Conservation (phyloP, 2,113 vertebrate genomes). For the Cavia porcellus region DNA sequence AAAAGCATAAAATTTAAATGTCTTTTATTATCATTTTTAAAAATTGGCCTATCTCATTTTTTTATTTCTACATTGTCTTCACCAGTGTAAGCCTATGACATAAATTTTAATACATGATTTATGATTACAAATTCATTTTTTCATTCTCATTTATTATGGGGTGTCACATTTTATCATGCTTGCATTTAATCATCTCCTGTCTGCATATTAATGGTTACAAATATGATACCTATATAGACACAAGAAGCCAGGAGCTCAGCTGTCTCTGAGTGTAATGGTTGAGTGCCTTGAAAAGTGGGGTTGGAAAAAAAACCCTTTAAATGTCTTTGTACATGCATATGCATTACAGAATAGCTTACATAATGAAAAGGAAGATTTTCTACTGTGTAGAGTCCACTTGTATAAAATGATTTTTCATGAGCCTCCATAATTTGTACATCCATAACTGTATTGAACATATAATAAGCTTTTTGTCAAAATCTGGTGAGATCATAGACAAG, state of each 20-base stretch:
- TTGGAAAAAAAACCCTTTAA: conserved; percentile 77
- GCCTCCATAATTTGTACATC: conserved; percentile 64
- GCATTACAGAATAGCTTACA: conserved; percentile 73
- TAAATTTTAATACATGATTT: conserved; percentile 94
- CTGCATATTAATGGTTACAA: conserved; percentile 96
- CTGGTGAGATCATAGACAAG: conserved; percentile 56
- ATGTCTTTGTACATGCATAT: conserved; percentile 75
- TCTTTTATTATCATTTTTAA: conserved; percentile 76
- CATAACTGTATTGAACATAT: conserved; percentile 52
- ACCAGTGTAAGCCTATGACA: conserved; percentile 88
- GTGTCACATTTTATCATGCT: conserved; percentile 94
- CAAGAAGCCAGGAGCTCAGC: conserved; percentile 88
- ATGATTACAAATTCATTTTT: conserved; percentile 94
- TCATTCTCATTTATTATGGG: conserved; percentile 93
- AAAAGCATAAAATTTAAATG: conserved; percentile 71
- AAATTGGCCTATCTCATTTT: conserved; percentile 79
- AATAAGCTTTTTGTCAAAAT: conserved; percentile 72
- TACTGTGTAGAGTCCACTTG: conserved; percentile 55
- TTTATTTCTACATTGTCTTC: conserved; percentile 88
- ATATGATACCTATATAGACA: conserved; percentile 91
- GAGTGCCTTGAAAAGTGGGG: conserved; percentile 87
- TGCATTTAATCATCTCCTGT: conserved; percentile 94
- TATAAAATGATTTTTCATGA: conserved; percentile 76
- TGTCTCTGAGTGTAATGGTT: conserved; percentile 86
- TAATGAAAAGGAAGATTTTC: conserved; percentile 75